phyloP scores from a whole-genome alignment of 2,797 vertebrate genomes.

The Toxotes lorentzi region DNA sequence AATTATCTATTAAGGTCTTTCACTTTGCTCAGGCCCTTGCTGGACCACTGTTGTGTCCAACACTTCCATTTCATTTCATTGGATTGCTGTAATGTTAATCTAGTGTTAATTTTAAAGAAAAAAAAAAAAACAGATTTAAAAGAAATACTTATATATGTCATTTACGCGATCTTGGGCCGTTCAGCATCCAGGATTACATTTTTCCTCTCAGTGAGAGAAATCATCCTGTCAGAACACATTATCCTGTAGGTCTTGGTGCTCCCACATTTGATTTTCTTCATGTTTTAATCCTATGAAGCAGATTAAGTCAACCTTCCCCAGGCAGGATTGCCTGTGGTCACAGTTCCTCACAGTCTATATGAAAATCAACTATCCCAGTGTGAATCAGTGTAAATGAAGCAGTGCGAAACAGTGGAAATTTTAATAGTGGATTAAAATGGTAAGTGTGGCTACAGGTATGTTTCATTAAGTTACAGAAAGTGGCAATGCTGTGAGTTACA shows the following conservation, averaged over 20 bases:
- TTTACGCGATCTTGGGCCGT: not conserved
- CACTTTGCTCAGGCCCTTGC: no score
- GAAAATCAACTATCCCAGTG: not conserved
- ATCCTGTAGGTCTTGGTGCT: not conserved
- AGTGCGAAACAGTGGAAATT: slow-evolving; percentile 8
- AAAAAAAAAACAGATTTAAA: not conserved
- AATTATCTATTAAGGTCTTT: no score
- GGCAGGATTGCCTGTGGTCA: not conserved
- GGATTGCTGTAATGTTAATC: not conserved
- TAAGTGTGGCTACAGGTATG: not conserved
- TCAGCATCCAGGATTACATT: not conserved
- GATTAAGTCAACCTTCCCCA: not conserved
- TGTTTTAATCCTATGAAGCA: slow-evolving; percentile 25
- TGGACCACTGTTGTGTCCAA: not conserved
- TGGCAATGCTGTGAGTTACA: not conserved
- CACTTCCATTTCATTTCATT: not conserved
- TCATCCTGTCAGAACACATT: slow-evolving; percentile 8
- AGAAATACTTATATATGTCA: not conserved
- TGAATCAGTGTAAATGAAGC: not conserved
- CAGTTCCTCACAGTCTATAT: not conserved
- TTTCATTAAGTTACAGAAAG: not conserved
- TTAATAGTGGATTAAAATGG: slow-evolving; percentile 3
- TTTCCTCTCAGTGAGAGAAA: not conserved
- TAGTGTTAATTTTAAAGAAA: not conserved
- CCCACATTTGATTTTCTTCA: slow-evolving; percentile 12